Evolutionary conservation across 2,113 vertebrate genomes (phyloP).

Genomic region (Nestor notabilis): DNA sequence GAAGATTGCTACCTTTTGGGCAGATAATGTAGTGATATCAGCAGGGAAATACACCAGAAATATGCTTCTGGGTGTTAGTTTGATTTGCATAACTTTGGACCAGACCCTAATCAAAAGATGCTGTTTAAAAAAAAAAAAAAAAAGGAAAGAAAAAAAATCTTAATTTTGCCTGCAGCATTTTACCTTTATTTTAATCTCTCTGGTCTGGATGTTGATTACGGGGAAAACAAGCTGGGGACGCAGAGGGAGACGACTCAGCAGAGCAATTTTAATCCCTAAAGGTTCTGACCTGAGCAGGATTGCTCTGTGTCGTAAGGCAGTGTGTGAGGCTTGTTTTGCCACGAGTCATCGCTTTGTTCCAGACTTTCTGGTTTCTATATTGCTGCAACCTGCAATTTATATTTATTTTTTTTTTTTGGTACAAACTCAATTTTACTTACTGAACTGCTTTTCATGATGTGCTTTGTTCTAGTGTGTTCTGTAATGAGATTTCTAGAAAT

Average conservation of each 20-base stretch:
- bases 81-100: neutral
- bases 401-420: neutral
- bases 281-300: neutral
- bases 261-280: neutral
- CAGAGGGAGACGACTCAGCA: neutral
- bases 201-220: neutral
- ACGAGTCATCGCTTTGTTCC: slow-evolving; percentile 11
- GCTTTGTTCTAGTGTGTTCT: neutral
- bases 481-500: neutral
- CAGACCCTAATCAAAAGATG: neutral
- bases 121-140: neutral
- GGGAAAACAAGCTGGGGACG: neutral
- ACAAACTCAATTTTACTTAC: neutral
- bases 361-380: slow-evolving; percentile 34
- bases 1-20: neutral
- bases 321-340: neutral
- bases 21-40: neutral
- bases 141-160: neutral
- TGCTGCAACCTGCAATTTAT: neutral
- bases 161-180: neutral
- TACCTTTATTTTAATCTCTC: neutral
- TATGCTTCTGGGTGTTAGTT: neutral
- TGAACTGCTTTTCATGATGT: neutral
- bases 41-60: neutral
- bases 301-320: neutral